A percentile compares a stretch with the other conserved stretches of the same genome.
Evolutionary conservation across 2,797 vertebrate species (phyloP).

Genomic region (Lateolabrax maculatus): DNA sequence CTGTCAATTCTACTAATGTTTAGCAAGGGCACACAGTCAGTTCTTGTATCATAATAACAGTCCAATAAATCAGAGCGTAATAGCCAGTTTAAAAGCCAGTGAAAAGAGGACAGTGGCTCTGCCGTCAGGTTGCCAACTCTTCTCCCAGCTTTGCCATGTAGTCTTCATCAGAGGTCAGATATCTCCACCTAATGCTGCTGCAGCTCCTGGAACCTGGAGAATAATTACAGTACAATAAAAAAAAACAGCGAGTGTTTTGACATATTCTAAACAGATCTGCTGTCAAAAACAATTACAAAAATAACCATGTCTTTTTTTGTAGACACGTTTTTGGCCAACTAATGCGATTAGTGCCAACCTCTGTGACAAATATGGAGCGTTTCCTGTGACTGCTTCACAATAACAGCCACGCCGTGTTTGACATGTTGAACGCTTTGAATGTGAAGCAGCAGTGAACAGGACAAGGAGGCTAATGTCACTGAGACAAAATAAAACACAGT

Average conservation of each 20-base stretch:
- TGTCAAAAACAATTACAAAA: no score
- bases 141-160: slow-evolving; percentile 29
- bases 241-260: background rate
- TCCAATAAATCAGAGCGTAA: slow-evolving; percentile 39
- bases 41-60: slow-evolving; percentile 25
- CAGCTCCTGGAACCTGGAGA: slow-evolving; percentile 61
- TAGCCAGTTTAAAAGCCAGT: slow-evolving; percentile 9
- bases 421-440: background rate
- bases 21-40: slow-evolving; percentile 4
- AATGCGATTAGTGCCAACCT: background rate
- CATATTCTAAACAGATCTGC: background rate
- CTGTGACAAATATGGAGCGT: background rate
- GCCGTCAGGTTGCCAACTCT: background rate
- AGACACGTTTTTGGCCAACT: background rate
- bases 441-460: background rate
- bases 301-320: background rate
- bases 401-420: background rate
- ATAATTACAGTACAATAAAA: background rate
- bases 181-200: slow-evolving; percentile 31
- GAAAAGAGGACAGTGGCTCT: slow-evolving; percentile 38
- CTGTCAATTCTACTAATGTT: slow-evolving; percentile 20
- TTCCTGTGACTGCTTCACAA: background rate
- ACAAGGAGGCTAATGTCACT: accelerated
- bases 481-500: background rate
- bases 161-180: slow-evolving; percentile 51